Percentiles rank a stretch among this genome's conserved stretches.
These are phyloP conservation scores for Aphis craccivora DNA, from an alignment of 1,140 invertebrate genomes.

Conservation along the genomic window DNA sequence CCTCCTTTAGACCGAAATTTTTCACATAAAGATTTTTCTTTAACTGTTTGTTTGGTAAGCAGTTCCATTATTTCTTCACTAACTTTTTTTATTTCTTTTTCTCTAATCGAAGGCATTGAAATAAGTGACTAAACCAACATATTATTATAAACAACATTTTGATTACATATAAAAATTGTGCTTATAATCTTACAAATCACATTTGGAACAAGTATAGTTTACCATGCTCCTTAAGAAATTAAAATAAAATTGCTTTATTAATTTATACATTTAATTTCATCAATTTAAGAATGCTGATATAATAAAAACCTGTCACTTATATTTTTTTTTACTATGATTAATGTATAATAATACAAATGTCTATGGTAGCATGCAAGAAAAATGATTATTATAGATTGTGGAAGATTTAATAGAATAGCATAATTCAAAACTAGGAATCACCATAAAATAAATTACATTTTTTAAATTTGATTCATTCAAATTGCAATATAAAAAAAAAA, in stretches of 20 bases:
- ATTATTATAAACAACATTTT: not conserved
- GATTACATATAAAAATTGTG: not conserved
- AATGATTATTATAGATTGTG: not conserved
- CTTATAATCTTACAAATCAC: not conserved
- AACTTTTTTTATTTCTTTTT: constrained; percentile 94
- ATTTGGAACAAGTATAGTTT: not conserved
- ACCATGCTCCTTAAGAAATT: not conserved
- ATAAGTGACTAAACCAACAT: constrained; percentile 76
- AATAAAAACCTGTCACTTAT: not conserved
- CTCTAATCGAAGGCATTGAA: constrained; percentile 90
- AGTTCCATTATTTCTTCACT: constrained; percentile 95
- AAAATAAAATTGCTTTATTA: not conserved
- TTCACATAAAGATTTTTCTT: constrained; percentile 91
- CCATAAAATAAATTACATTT: too few species aligned
- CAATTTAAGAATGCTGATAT: not conserved
- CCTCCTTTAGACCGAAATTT: constrained; percentile 94
- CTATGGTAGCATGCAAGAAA: not conserved
- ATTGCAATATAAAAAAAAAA: too few species aligned
- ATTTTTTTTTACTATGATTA: not conserved
- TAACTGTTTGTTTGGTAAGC: constrained; percentile 93
- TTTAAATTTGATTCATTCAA: too few species aligned
- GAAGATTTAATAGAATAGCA: not conserved
- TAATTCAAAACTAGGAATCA: not conserved
- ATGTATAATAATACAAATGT: not conserved
- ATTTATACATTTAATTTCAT: not conserved